phyloP scores from a whole-genome alignment of 2,797 vertebrate species.

The Dermochelys coriacea region DNA sequence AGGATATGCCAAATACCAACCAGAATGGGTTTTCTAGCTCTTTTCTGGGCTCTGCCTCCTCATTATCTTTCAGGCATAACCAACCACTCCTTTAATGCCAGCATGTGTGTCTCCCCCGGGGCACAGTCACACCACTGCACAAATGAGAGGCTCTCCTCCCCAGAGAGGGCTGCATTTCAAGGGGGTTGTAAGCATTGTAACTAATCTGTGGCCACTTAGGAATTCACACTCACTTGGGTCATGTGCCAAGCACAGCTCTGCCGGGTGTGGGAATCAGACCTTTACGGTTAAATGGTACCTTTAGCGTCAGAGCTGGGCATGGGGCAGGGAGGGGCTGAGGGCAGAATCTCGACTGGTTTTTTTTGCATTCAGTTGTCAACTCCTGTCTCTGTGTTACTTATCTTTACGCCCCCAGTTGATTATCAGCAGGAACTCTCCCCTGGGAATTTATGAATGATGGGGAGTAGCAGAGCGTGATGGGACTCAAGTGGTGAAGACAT shows the following conservation, averaged over 20 bases:
- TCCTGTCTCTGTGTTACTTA: too few relatives aligned
- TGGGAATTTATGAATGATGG: background rate
- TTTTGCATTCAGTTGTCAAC: too few relatives aligned
- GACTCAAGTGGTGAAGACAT: background rate
- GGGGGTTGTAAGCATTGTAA: background rate
- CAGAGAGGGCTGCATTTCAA: rapidly evolving
- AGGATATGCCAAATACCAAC: rapidly evolving
- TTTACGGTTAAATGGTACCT: background rate
- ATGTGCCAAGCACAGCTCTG: background rate
- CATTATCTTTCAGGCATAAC: background rate
- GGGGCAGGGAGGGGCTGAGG: background rate
- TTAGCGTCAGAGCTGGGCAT: background rate
- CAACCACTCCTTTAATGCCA: background rate
- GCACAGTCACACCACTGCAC: background rate
- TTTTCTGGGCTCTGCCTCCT: background rate
- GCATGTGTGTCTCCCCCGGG: background rate
- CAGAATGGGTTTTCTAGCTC: background rate
- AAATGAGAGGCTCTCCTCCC: rapidly evolving
- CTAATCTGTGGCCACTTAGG: background rate
- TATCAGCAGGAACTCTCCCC: background rate
- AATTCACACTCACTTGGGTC: background rate
- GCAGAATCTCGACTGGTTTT: too few relatives aligned
- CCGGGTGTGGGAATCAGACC: background rate
- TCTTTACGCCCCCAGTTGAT: background rate
- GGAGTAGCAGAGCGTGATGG: background rate